A percentile compares a stretch with the other conserved stretches of the same genome.
Evolutionary conservation across 1,140 invertebrate species (phyloP).

Genomic region (Leptopilina clavipes): DNA sequence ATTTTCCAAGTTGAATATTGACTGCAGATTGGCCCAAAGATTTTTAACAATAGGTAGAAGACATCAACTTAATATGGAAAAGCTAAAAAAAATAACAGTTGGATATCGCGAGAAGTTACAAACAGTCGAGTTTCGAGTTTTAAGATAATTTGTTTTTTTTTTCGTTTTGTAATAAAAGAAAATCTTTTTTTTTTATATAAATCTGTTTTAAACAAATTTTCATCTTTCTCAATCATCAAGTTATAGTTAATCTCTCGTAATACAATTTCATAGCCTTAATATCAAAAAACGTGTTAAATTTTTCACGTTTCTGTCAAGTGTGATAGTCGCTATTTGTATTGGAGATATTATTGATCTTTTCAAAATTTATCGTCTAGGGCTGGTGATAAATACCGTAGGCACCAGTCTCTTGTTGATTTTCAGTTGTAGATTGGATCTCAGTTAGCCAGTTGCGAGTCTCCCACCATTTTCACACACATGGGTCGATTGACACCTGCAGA

Average conservation of each 20-base stretch:
- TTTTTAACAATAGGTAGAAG: not conserved
- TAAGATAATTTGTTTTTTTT: too few species aligned
- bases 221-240: constrained; percentile 53
- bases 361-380: constrained; percentile 70
- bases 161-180: not conserved
- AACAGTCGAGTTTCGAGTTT: not conserved
- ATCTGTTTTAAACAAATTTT: not conserved
- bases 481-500: constrained; percentile 75
- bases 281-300: constrained; percentile 59
- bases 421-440: constrained; percentile 71
- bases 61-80: not conserved
- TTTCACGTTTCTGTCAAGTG: constrained; percentile 58
- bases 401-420: constrained; percentile 73
- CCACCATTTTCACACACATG: constrained; percentile 70
- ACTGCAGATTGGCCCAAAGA: constrained; percentile 71
- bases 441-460: constrained; percentile 70
- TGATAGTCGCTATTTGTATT: constrained; percentile 63
- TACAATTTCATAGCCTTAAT: constrained; percentile 55
- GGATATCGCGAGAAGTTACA: not conserved
- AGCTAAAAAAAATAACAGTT: not conserved
- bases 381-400: constrained; percentile 77
- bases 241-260: constrained; percentile 56
- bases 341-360: constrained; percentile 60
- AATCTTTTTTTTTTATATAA: not conserved
- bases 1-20: constrained; percentile 68